These are phyloP conservation scores for Megaleporinus macrocephalus DNA, from an alignment of 2,113 vertebrate genomes.

Conservation along the genomic window DNA sequence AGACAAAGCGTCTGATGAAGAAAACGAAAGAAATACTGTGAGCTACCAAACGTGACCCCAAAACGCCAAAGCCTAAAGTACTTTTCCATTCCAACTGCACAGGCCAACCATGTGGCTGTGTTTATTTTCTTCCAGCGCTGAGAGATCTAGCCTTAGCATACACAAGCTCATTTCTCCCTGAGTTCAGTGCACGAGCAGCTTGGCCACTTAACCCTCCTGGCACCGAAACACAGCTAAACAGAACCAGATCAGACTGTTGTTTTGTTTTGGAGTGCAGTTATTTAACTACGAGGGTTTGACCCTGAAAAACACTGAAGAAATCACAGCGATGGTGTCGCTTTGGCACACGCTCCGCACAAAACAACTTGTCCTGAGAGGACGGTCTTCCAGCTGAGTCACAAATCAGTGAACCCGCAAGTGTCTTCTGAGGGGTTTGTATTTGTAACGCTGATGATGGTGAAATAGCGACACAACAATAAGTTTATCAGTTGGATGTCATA, in stretches of 20 bases:
- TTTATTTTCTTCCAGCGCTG: conserved; percentile 1
- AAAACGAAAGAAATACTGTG: no score
- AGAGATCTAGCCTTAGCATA: neutral
- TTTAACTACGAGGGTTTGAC: neutral
- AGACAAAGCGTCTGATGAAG: no score
- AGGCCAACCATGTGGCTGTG: neutral
- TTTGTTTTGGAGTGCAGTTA: neutral
- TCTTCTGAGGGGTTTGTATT: no score
- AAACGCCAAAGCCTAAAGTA: neutral
- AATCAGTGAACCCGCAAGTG: no score
- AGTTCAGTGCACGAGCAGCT: no score
- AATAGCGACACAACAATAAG: no score
- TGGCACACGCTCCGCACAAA: neutral
- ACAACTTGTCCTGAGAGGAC: neutral
- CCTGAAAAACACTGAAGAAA: neutral
- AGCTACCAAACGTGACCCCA: neutral
- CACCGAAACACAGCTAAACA: neutral
- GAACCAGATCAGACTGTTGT: neutral
- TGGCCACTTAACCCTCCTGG: neutral
- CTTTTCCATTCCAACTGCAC: neutral
- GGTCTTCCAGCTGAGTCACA: neutral
- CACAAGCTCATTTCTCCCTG: neutral
- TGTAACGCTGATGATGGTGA: no score
- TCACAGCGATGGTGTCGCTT: neutral
- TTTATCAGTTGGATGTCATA: no score